Evolutionary conservation across 2,797 vertebrate genomes (phyloP).

Genomic region (Mormyrus proboscirostris): DNA sequence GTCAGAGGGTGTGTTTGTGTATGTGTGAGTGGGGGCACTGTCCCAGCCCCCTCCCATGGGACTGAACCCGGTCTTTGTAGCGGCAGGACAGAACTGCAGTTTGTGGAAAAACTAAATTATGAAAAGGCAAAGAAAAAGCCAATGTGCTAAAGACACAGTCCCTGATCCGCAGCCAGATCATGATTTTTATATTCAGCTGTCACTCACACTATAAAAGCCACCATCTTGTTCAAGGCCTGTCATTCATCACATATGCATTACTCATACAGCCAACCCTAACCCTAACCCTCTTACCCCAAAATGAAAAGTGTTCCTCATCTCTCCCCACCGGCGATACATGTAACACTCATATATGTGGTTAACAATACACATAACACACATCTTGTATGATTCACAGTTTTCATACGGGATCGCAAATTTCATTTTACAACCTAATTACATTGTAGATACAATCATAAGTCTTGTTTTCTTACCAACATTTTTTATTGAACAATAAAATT

Average conservation of each 20-base stretch:
- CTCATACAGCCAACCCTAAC: neutral
- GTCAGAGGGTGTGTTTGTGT: neutral
- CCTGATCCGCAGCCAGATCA: neutral
- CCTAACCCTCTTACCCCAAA: neutral
- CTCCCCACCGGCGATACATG: neutral
- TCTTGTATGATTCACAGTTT: neutral
- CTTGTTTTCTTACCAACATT: neutral
- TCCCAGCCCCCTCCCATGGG: neutral
- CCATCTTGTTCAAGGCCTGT: neutral
- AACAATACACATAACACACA: neutral
- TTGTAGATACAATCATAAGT: neutral
- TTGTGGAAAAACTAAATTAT: neutral
- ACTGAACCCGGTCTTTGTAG: neutral
- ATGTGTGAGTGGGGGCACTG: neutral
- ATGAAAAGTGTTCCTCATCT: neutral
- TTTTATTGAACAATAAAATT: constrained; percentile 7
- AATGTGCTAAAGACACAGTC: neutral
- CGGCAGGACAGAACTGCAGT: neutral
- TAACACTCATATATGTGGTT: neutral
- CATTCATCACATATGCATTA: neutral
- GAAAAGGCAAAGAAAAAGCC: neutral
- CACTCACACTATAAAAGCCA: neutral
- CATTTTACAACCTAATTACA: neutral
- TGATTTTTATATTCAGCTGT: neutral
- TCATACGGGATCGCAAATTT: neutral